Evolutionary conservation across 2,113 vertebrate species (phyloP).

Genomic region (Dolichallabes microphthalmus): DNA sequence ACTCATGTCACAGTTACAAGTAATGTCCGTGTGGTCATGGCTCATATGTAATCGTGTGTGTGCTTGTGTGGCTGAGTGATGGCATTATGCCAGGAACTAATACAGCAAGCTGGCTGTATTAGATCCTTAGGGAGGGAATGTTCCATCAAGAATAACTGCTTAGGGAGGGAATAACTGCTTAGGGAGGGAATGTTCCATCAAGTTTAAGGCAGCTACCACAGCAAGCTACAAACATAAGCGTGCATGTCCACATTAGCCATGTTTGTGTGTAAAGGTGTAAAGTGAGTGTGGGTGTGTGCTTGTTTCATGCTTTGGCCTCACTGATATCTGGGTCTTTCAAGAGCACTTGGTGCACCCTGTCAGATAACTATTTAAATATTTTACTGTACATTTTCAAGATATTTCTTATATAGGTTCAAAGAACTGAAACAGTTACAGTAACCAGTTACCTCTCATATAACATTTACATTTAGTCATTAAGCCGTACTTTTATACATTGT

Average conservation of each 20-base stretch:
- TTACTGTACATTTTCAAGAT: not conserved
- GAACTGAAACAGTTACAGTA: not conserved
- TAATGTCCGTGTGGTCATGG: slow-evolving; percentile 18
- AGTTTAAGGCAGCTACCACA: slow-evolving; percentile 73
- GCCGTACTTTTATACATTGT: not conserved
- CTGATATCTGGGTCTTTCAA: not conserved
- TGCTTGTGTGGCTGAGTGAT: slow-evolving; percentile 50
- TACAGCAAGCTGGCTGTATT: slow-evolving; percentile 61
- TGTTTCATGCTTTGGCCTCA: slow-evolving; percentile 18
- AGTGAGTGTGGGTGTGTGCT: slow-evolving; percentile 19
- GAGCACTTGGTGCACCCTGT: not conserved
- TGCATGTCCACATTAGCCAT: slow-evolving; percentile 29
- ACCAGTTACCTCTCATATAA: not conserved
- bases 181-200: slow-evolving; percentile 53
- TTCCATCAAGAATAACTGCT: slow-evolving; percentile 59
- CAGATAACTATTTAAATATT: slow-evolving; percentile 1
- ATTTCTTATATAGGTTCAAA: slow-evolving; percentile 2
- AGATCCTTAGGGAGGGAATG: slow-evolving; percentile 53
- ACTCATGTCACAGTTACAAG: not conserved
- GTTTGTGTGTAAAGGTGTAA: slow-evolving; percentile 7
- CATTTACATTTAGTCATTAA: not conserved
- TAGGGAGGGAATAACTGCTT: slow-evolving; percentile 55
- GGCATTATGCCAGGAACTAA: slow-evolving; percentile 70
- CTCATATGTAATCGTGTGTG: slow-evolving; percentile 28
- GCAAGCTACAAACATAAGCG: slow-evolving; percentile 65